Percentiles rank a stretch among this genome's conserved stretches.
These are phyloP conservation scores for Drosophila melanosoma DNA, from an alignment of 2,888 invertebrate species.

Conservation along the genomic window DNA sequence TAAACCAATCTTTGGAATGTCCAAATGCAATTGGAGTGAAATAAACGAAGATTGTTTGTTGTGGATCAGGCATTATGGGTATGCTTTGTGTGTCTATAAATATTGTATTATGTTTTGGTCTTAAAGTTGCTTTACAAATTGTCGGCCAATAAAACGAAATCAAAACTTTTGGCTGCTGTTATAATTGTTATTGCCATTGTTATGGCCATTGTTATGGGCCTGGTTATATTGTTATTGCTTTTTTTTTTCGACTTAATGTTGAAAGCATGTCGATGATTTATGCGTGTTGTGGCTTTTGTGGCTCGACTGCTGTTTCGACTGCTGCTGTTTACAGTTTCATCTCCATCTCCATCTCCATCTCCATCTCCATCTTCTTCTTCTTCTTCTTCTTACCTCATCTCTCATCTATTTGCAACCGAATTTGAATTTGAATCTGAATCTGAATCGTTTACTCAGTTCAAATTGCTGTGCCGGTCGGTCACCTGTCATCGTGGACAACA, in stretches of 20 bases:
- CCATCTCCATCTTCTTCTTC: no score
- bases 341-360: no score
- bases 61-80: constrained; percentile 23
- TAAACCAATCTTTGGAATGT: not conserved
- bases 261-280: constrained; percentile 61
- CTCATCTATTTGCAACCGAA: constrained; percentile 7
- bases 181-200: constrained; percentile 35
- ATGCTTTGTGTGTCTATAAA: not conserved
- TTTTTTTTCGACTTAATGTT: constrained; percentile 36
- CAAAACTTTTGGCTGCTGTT: constrained; percentile 29
- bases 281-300: constrained; percentile 42
- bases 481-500: constrained; percentile 51
- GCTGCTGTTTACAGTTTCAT: constrained; percentile 2
- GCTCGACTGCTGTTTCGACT: constrained; percentile 4
- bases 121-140: constrained; percentile 47
- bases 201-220: constrained; percentile 25
- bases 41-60: not conserved
- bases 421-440: not conserved
- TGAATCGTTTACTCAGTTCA: constrained; percentile 3
- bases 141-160: constrained; percentile 49
- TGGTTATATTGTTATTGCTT: constrained; percentile 40
- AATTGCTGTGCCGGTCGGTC: constrained; percentile 21
- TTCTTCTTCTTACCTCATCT: not conserved
- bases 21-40: not conserved
- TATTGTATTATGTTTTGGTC: constrained; percentile 1